Percentiles rank a stretch among this genome's conserved stretches.
These are phyloP conservation scores for Serranus cabrilla DNA, from an alignment of 2,797 vertebrate species.

Conservation along the genomic window DNA sequence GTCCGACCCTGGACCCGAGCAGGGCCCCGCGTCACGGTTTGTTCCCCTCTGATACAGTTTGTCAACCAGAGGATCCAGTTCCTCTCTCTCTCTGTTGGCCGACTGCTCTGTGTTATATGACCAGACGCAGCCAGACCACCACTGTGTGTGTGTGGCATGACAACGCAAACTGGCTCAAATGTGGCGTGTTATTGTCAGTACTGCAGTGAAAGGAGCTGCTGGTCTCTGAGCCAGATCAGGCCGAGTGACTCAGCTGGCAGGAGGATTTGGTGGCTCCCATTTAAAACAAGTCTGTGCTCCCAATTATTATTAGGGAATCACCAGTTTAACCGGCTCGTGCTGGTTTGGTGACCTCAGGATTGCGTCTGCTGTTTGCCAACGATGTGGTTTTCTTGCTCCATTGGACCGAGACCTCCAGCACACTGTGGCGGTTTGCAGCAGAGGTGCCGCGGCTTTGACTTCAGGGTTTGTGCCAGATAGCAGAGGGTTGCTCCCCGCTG, in stretches of 20 bases:
- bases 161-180: conserved; percentile 15
- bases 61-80: conserved; percentile 10
- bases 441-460: too few relatives aligned
- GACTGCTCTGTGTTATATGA: conserved; percentile 11
- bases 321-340: neutral
- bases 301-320: neutral
- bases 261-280: neutral
- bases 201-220: conserved; percentile 14
- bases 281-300: conserved; percentile 1
- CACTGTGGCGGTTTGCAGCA: conserved; percentile 10
- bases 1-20: neutral
- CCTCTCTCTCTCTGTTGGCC: neutral
- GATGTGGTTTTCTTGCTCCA: conserved; percentile 33
- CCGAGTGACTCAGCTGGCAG: too few relatives aligned
- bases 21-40: conserved; percentile 17
- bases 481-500: neutral
- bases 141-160: neutral
- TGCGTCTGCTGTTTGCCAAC: conserved; percentile 16
- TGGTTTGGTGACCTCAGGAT: conserved; percentile 27
- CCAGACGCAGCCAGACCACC: conserved; percentile 31
- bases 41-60: neutral
- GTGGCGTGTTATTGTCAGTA: conserved; percentile 8
- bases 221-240: neutral
- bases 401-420: conserved; percentile 11
- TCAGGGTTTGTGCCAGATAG: conserved; percentile 17